Base-by-base conservation (phyloP, 1,140 invertebrate genomes). In the Drosophila hydei region DNA sequence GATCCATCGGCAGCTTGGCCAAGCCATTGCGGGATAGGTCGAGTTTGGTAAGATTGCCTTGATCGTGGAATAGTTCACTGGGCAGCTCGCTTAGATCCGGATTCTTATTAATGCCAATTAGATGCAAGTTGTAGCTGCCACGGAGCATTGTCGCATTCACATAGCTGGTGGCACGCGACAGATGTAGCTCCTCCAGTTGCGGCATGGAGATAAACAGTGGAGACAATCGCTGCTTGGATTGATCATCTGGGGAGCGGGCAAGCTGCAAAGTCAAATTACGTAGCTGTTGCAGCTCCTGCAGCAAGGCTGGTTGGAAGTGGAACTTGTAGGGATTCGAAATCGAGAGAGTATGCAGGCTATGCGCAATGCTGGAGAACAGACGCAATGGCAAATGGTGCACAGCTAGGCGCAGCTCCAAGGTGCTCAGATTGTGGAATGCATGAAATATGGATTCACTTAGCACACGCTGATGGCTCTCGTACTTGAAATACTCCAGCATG, bases 21-120 rank as follows among this genome's bases (percentile, higher is more conserved):
- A 95, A 70, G 30, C 91, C 76, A 78, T 95, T 95, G 27, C 91
- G 90, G 67, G 92, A 92, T 4, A 95, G 77, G 77, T 94, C 92
- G 21, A 95, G 75, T 11, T 90, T 83, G 3, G 85, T 64, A 4
- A 95, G 83, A 45, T 94, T 92, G 4, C 76, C 91, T 80, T 94
- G 92, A 75, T 94, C 93, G 47, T 89, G 89, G 63, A 95, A 95
- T 11, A 94, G 80, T 9, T 92, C 78, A 23, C 92, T 89, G 11
- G 93, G 93, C 6, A 95, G 69, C 40, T 76, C 77, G 19, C 33
- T 78, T 1, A 95, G 81, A 2, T 77, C 63, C 6, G 90, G 85
- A 76, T 95, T 95, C 38, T 91, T 89, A 30, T 93, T 90, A 52
- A 95, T 85, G 36, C 91, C 92, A 72, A 95, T 92, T 63, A 93